A percentile compares a stretch with the other conserved stretches of the same genome.
phyloP scores from a whole-genome alignment of 2,113 vertebrate species.

The Salminus brasiliensis region DNA sequence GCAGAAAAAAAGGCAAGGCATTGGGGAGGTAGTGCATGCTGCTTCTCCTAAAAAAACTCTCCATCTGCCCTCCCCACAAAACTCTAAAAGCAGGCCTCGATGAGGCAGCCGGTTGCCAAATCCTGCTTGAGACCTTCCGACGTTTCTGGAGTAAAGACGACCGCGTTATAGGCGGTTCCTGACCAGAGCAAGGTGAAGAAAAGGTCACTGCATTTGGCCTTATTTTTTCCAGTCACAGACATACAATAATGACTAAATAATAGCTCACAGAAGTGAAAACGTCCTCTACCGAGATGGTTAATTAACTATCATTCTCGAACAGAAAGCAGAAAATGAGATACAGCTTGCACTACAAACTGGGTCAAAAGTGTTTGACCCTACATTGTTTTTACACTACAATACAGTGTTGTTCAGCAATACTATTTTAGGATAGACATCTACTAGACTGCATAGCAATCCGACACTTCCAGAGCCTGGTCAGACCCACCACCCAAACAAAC shows the following conservation, averaged over 20 bases:
- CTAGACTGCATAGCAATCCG: slow-evolving; percentile 60
- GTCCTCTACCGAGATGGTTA: not conserved
- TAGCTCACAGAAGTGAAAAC: slow-evolving; percentile 53
- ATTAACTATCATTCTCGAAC: not conserved
- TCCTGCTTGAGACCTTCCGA: slow-evolving; percentile 6
- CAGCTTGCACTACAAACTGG: no score
- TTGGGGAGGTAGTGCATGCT: slow-evolving; percentile 27
- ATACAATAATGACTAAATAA: slow-evolving; percentile 67
- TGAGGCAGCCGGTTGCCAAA: slow-evolving; percentile 21
- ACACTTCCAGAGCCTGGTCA: slow-evolving; percentile 42
- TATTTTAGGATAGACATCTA: no score
- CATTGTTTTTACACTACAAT: no score
- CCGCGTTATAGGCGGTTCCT: slow-evolving; percentile 39
- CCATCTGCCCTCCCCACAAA: slow-evolving; percentile 45
- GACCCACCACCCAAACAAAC: slow-evolving; percentile 44
- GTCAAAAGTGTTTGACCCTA: no score
- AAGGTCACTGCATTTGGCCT: slow-evolving; percentile 20
- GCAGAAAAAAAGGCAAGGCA: slow-evolving; percentile 46
- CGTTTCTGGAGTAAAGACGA: slow-evolving; percentile 20
- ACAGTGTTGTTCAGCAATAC: no score
- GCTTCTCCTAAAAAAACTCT: slow-evolving; percentile 26
- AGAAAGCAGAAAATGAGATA: not conserved
- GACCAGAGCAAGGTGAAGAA: slow-evolving; percentile 31
- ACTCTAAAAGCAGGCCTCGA: slow-evolving; percentile 39
- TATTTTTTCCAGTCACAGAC: slow-evolving; percentile 55